phyloP scores from a whole-genome alignment of 2,888 invertebrate genomes.

The Coelopa pilipes region DNA sequence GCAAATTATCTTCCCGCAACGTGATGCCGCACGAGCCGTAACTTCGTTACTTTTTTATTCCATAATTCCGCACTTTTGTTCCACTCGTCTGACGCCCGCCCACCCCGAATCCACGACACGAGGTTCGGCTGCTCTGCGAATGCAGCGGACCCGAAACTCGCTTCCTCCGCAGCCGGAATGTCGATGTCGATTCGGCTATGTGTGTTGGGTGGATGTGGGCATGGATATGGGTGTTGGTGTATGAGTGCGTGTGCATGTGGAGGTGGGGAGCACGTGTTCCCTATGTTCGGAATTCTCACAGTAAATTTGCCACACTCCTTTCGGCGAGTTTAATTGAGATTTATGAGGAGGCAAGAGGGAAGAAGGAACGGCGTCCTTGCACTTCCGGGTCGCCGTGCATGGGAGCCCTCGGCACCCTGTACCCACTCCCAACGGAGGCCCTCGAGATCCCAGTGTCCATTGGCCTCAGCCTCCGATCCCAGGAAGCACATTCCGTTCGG shows the following conservation, averaged over 20 bases:
- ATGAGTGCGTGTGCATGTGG: background rate
- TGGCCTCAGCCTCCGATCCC: no score
- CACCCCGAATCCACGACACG: no score
- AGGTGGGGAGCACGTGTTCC: slow-evolving; percentile 22
- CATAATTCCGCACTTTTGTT: slow-evolving; percentile 12
- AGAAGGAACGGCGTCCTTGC: background rate
- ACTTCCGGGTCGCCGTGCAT: background rate
- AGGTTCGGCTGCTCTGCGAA: no score
- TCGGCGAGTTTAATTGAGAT: slow-evolving; percentile 30
- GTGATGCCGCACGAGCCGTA: slow-evolving; percentile 14
- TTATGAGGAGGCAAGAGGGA: slow-evolving; percentile 12
- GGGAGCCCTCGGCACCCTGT: background rate
- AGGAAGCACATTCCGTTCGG: no score
- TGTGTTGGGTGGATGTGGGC: slow-evolving; percentile 7
- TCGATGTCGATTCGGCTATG: background rate
- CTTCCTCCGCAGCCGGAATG: no score
- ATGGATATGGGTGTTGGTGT: background rate
- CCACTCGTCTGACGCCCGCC: no score
- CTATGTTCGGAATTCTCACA: slow-evolving; percentile 21
- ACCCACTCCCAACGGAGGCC: no score
- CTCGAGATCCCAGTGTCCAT: no score
- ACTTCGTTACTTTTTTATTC: background rate
- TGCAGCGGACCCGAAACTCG: no score
- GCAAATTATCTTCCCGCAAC: slow-evolving; percentile 25
- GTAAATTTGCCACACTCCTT: slow-evolving; percentile 28